Conservation (phyloP, 2,888 invertebrate genomes). For the Xanthia icteritia region DNA sequence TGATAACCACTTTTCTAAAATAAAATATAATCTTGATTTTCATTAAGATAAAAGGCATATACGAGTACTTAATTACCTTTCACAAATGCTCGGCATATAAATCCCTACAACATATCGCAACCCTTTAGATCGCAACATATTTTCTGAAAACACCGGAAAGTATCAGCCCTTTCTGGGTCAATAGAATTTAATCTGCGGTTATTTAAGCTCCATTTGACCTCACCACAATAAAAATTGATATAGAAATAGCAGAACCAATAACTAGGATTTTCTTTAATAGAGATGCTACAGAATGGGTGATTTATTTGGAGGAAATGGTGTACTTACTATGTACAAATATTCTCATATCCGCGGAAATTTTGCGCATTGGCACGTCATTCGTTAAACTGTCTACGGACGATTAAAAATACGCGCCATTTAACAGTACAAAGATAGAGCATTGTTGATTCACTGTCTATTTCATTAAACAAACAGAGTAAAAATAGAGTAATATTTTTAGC, state of each 20-base stretch:
- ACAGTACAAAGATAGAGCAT: slow-evolving; percentile 23
- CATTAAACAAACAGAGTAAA: slow-evolving; percentile 47
- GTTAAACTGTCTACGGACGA: slow-evolving; percentile 31
- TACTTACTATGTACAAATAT: slow-evolving; percentile 1
- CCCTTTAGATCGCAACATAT: slow-evolving; percentile 19
- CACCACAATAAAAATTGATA: slow-evolving; percentile 32
- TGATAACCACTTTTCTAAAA: background rate
- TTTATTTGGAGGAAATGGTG: background rate
- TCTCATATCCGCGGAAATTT: background rate
- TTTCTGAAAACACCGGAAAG: slow-evolving; percentile 32
- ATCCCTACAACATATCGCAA: slow-evolving; percentile 15
- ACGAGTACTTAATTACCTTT: slow-evolving; percentile 19
- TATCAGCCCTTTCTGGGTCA: slow-evolving; percentile 46
- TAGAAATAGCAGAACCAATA: slow-evolving; percentile 29
- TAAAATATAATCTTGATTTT: background rate
- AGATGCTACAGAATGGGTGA: background rate
- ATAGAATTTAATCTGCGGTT: slow-evolving; percentile 53
- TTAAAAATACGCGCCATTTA: slow-evolving; percentile 34
- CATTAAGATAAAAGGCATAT: background rate
- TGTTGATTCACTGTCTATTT: slow-evolving; percentile 38
- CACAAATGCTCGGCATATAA: slow-evolving; percentile 17
- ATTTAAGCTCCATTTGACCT: slow-evolving; percentile 54
- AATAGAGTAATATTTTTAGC: slow-evolving; percentile 48
- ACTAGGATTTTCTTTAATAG: slow-evolving; percentile 8
- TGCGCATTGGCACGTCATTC: slow-evolving; percentile 16